Percentiles rank a stretch among this genome's conserved stretches.
phyloP scores from a whole-genome alignment of 2,113 vertebrate genomes.

The Pungitius pungitius region DNA sequence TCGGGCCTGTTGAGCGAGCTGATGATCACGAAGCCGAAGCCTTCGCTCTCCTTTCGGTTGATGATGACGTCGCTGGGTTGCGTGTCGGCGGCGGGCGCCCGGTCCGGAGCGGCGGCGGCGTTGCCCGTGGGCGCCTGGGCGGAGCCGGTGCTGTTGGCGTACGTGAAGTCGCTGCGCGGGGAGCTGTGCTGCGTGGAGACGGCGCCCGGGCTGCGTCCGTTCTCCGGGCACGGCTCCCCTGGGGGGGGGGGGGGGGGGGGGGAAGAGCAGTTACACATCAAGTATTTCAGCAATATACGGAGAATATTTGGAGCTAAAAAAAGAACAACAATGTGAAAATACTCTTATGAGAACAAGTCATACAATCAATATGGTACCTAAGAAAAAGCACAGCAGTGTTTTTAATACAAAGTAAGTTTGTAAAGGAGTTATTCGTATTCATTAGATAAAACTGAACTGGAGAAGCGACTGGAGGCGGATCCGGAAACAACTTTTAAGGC shows the following conservation, averaged over 20 bases:
- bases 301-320: neutral
- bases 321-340: neutral
- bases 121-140: constrained; percentile 40
- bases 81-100: constrained; percentile 80
- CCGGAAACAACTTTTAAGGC: too few relatives aligned
- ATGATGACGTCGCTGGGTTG: constrained; percentile 92
- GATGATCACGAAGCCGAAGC: constrained; percentile 99
- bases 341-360: neutral
- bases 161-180: constrained; percentile 90
- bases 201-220: constrained; percentile 93
- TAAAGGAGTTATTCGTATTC: neutral
- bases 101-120: constrained; percentile 77
- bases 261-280: constrained; percentile 5
- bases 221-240: constrained; percentile 94
- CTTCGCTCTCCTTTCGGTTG: constrained; percentile 96
- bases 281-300: neutral
- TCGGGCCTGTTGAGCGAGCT: constrained; percentile 96
- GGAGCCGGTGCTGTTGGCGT: constrained; percentile 85
- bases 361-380: neutral
- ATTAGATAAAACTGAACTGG: neutral
- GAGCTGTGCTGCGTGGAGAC: constrained; percentile 97
- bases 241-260: constrained; percentile 51
- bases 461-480: too few relatives aligned
- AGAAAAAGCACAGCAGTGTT: neutral
- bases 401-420: neutral